A percentile compares a stretch with the other conserved stretches of the same genome.
phyloP scores from a whole-genome alignment of 2,113 vertebrate genomes.

The Upupa epops region DNA sequence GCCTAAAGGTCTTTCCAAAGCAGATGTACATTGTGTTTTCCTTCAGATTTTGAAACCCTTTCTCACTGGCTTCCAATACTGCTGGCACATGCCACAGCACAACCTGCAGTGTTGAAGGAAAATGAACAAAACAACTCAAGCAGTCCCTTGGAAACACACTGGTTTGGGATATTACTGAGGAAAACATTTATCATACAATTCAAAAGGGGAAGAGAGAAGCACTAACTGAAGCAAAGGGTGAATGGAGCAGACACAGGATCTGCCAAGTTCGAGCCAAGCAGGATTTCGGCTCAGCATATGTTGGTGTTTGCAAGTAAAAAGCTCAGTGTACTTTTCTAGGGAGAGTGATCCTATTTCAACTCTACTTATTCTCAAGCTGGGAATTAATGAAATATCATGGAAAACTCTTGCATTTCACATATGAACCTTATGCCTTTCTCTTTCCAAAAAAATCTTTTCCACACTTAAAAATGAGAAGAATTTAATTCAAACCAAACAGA shows the following conservation, averaged over 20 bases:
- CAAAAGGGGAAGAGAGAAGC: neutral
- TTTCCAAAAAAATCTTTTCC: neutral
- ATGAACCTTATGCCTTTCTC: neutral
- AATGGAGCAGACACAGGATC: neutral
- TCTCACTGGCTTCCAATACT: neutral
- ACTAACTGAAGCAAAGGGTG: neutral
- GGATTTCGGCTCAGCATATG: neutral
- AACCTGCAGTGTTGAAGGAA: neutral
- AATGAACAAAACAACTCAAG: neutral
- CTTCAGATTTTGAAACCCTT: neutral
- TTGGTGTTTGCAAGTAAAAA: neutral
- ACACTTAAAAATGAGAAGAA: neutral
- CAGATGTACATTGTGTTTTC: rapidly evolving
- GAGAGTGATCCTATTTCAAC: neutral
- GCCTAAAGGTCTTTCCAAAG: neutral
- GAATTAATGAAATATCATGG: neutral
- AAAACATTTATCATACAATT: neutral
- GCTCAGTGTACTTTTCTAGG: neutral
- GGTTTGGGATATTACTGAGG: neutral
- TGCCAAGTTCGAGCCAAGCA: neutral
- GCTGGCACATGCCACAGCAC: neutral
- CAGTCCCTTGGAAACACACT: neutral
- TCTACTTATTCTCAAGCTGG: neutral
- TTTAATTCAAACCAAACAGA: neutral
- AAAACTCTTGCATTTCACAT: neutral